Percentiles rank a stretch among this genome's conserved stretches.
Evolutionary conservation across 53 echinoderm and acorn worm genomes (phyloP).

Genomic region (Apostichopus leukothele): DNA sequence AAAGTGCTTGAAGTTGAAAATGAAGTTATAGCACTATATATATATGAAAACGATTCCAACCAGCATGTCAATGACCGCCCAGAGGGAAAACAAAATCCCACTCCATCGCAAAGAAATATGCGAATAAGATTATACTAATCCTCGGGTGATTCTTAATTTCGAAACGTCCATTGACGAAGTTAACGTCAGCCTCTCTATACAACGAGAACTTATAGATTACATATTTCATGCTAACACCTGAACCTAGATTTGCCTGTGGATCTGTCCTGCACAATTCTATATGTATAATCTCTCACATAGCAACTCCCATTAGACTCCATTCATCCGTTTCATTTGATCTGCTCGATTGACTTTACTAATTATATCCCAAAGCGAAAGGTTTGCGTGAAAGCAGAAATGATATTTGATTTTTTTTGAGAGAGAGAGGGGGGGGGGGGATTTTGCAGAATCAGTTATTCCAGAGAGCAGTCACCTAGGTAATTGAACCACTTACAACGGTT

Average conservation of each 20-base stretch:
- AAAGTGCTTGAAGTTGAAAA: no score
- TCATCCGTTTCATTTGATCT: constrained; percentile 3
- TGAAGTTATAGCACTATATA: no score
- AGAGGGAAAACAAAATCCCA: no score
- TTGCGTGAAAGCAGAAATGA: no score
- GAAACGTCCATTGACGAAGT: no score
- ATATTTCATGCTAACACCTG: not conserved
- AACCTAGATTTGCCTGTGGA: not conserved
- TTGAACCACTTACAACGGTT: not conserved
- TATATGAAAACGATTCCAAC: no score
- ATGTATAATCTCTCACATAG: not conserved
- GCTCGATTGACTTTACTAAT: not conserved
- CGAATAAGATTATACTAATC: no score
- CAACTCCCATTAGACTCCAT: not conserved
- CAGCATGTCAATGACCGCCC: no score
- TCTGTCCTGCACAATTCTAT: not conserved
- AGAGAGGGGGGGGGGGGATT: not conserved
- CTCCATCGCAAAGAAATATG: no score
- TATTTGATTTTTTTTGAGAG: no score
- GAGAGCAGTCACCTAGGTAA: not conserved
- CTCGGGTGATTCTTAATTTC: no score
- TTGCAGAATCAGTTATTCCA: not conserved
- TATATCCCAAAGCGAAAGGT: not conserved
- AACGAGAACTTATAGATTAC: not conserved
- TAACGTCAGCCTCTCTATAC: no score